Base-by-base conservation (phyloP, 1,140 invertebrate genomes). In the Aporrectodea caliginosa region DNA sequence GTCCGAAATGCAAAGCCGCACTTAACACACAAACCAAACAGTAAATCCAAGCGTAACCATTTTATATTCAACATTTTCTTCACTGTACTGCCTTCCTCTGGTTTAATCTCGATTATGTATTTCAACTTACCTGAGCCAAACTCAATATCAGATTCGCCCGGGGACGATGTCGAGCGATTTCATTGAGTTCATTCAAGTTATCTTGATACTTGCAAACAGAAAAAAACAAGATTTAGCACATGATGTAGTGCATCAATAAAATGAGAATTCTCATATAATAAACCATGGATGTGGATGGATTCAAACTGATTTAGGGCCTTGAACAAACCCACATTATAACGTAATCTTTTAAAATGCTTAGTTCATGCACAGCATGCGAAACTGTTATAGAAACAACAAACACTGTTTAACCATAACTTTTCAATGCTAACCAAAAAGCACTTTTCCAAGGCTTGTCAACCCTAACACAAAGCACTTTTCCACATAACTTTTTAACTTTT, bases 151-250 rank as follows among this genome's bases (percentile, higher is more conserved):
- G 90, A 81, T 94, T 93, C 27, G 93, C 92, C 83, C 95, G 92
- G 1, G 95, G 95, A 84, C 94, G 91, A 84, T 96, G 94, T 80
- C 94, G 92, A 1, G 94, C 93, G 78, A 94, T 92, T 83, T 94
- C 93, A 90, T 97, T 98, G 69, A 98, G 88, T 81, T 94, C 92
- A 79, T 94, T 93, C 72, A 97, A 91, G 85, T 97, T 95, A 87
- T 98, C 95, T 88, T 97, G 93, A 89, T 96, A 98, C 93, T 97
- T 87, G 35, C 90, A 88, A 74, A 84, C 85, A 82, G 6, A 73
- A 30, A 14, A 69, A 68, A 33, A n/a, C 72, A 80, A 80, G 16
- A 75, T 16, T 33, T 75, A 34, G 30, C n/a, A 35, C 31, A n/a
- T 75, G n/a, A 16, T 58, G 22, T 58, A 22, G 43, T 58, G 43